Evolutionary conservation across 1,140 invertebrate genomes (phyloP), one percentile per base, ranked within the genome.

Genomic region (Rhyacophila brunnea): DNA sequence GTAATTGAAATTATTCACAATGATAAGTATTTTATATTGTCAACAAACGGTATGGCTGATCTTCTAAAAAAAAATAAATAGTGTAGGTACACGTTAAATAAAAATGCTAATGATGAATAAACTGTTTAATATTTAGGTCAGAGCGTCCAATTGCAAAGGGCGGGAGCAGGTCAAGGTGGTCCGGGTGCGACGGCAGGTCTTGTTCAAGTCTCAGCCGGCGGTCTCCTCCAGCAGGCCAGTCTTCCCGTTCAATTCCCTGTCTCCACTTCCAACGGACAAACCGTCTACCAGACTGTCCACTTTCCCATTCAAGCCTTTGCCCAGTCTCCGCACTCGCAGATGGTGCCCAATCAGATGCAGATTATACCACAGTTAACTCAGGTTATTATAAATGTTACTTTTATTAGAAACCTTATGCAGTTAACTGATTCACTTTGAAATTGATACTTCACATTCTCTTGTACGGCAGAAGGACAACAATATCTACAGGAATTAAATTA

Each of bases 241-340:
- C 91, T 96, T 40, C 92, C 93, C 0, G 90, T 96, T 11, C 93
- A 96, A 78, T 88, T 96, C 36, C 94, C 95, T 1, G 92, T 97
- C 51, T 90, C 91, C 57, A 87, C 90, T 6, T 85, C 86, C 13
- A 91, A 90, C 74, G 95, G 95, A 0, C 93, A 96, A 73, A 96
- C 93, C 0, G 85, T 96, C 49, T 93, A 93, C 71, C 93, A 96
- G 70, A 96, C 93, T 0, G 87, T 96, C 1, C 93, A 96, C 73
- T 87, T 96, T 67, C 93, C 93, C 0, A 81, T 95, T 15, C 91
- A 94, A 74, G 80, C 89, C 1, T 77, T 90, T 1, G 81, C 85
- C 71, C 83, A 80, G 69, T 81, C 69, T 72, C 76, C 74, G 47
- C 75, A 81, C 56, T 34, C 43, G 1, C 73, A 81, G 9, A 70